phyloP scores from a whole-genome alignment of 2,797 vertebrate species.

The Mastacembelus armatus region DNA sequence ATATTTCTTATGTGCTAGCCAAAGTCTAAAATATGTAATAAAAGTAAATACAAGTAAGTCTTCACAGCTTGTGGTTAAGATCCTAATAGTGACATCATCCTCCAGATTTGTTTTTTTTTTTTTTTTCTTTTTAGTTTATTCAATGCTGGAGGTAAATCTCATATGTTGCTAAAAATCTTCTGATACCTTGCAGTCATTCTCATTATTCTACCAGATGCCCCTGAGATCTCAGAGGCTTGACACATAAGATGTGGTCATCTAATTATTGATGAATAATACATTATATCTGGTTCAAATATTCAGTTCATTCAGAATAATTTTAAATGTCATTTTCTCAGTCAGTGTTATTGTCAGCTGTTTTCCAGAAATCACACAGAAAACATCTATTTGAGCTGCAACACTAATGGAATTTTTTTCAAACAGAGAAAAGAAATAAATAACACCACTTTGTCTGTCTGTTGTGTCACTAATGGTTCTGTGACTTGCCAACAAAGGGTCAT shows the following conservation, averaged over 20 bases:
- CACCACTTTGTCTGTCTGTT: constrained; percentile 29
- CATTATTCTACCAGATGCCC: constrained; percentile 62
- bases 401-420: constrained; percentile 41
- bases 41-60: not conserved
- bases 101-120: not conserved
- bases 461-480: constrained; percentile 63
- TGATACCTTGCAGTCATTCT: constrained; percentile 50
- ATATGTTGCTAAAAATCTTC: constrained; percentile 45
- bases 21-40: not conserved
- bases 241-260: constrained; percentile 57
- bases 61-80: not conserved
- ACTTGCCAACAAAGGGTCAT: constrained; percentile 76
- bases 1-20: not conserved
- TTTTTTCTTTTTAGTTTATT: not conserved
- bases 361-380: constrained; percentile 34
- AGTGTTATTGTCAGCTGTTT: constrained; percentile 7
- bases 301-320: constrained; percentile 16
- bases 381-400: constrained; percentile 42
- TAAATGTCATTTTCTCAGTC: not conserved
- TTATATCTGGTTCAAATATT: constrained; percentile 21
- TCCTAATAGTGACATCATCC: constrained; percentile 4
- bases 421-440: constrained; percentile 52
- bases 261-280: constrained; percentile 68
- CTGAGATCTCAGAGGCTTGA: constrained; percentile 57
- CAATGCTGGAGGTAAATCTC: constrained; percentile 20